Evolutionary conservation across 2,888 invertebrate species (phyloP), one percentile per base, ranked within the genome.

Genomic region (Athalia cordata): DNA sequence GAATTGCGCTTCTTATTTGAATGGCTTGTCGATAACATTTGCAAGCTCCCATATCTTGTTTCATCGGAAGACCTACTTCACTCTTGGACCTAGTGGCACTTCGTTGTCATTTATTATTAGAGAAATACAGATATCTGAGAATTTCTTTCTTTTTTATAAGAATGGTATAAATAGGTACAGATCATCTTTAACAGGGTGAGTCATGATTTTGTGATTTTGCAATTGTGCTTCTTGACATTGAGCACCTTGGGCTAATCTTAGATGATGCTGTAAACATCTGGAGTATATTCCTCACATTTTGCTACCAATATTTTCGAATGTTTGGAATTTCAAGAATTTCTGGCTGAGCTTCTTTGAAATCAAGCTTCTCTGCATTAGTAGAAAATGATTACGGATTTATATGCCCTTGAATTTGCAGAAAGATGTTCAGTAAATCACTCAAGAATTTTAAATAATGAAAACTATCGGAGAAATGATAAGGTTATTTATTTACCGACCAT

Each of bases 101-200:
- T 2, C 29, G 29, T 2, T 29, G 29, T 29, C 29, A 29, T 29
- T 29, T 29, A 29, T 29, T 29, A 29, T 29, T 29, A 29, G 29
- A 29, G 29, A 2, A 29, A 29, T 29, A 29, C 29, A 2, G 29
- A 29, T 29, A 29, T 29, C 29, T 29, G 29, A 29, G 29, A 29
- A 29, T 79, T 81, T 29, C 29, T 82, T 79, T 81, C 77, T 72
- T 80, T 78, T 79, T 90, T 90, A 8, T 68, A 55, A 9, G 72
- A 47, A 47, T 52, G 59, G 45, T 57, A 72, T 72, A 72, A 72
- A 72, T 72, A 72, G 72, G 57, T 52, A 45, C 47, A 57, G 47
- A 59, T 72, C 57, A 59, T 72, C 45, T 59, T 52, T 47, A 47
- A 59, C 57, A 45, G 9, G 59, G 59, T 72, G 72, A 72, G 72